A percentile compares a stretch with the other conserved stretches of the same genome.
These are phyloP conservation scores for Rallus crepitans DNA, from an alignment of 2,797 vertebrate genomes.

Conservation along the genomic window DNA sequence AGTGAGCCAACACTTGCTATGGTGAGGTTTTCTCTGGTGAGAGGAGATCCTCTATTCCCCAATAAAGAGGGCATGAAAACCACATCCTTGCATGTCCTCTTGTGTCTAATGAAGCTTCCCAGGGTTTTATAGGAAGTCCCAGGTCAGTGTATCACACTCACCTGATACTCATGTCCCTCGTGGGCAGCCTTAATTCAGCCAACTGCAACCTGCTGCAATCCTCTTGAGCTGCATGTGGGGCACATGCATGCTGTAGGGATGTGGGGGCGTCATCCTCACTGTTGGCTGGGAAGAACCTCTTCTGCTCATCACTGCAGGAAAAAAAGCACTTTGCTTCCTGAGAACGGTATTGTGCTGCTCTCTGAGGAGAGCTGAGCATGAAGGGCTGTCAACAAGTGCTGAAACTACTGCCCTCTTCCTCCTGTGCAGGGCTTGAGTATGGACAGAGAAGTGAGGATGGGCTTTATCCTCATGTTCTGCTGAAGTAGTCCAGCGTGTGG, in stretches of 20 bases:
- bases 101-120: background rate
- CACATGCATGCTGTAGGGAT: accelerated
- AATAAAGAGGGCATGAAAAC: background rate
- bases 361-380: background rate
- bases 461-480: background rate
- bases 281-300: background rate
- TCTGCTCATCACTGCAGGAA: background rate
- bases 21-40: accelerated
- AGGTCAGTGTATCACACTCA: background rate
- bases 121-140: background rate
- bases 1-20: background rate
- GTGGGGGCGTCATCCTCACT: accelerated
- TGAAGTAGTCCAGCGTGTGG: background rate
- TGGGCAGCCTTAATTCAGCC: background rate
- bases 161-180: background rate
- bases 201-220: background rate
- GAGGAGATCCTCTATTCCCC: background rate
- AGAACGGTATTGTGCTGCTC: background rate
- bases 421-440: background rate
- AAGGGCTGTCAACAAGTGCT: background rate
- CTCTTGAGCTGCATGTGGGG: accelerated
- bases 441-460: background rate
- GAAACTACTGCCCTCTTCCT: background rate
- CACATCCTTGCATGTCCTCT: background rate
- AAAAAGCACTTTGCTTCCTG: background rate